A percentile compares a stretch with the other conserved stretches of the same genome.
Evolutionary conservation across 2,113 vertebrate genomes (phyloP).

Genomic region (Misgurnus anguillicaudatus): DNA sequence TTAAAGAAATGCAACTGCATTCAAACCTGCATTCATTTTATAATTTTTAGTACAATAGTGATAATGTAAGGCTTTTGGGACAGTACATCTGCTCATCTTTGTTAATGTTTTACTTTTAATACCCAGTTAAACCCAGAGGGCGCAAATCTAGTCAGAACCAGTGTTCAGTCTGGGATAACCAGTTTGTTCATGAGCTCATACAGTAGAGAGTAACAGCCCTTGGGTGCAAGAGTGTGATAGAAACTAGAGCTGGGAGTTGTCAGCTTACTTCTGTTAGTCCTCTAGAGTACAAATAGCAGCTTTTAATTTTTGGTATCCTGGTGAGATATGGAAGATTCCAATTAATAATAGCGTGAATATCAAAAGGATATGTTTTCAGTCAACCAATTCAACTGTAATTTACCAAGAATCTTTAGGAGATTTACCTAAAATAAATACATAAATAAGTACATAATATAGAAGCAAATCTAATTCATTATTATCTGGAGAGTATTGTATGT

Average conservation of each 20-base stretch:
- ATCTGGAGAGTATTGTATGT: background rate
- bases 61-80: background rate
- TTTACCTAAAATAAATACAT: too few relatives aligned
- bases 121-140: conserved; percentile 14
- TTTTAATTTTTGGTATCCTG: background rate
- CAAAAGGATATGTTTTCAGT: background rate
- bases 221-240: conserved; percentile 11
- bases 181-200: conserved; percentile 33
- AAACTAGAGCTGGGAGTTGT: conserved; percentile 36
- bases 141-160: conserved; percentile 45
- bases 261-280: background rate
- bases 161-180: conserved; percentile 49
- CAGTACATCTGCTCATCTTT: background rate
- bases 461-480: conserved; percentile 15
- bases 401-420: too few relatives aligned
- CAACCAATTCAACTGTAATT: background rate
- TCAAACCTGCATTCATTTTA: background rate
- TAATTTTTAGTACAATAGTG: background rate
- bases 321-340: background rate
- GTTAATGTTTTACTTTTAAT: conserved; percentile 11
- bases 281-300: background rate
- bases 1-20: background rate
- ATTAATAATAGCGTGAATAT: conserved; percentile 10
- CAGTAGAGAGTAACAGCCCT: conserved; percentile 35
- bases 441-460: too few relatives aligned